Percentiles rank a stretch among this genome's conserved stretches.
These are phyloP conservation scores for Smittia aterrima DNA, from an alignment of 2,888 invertebrate species.

Conservation along the genomic window DNA sequence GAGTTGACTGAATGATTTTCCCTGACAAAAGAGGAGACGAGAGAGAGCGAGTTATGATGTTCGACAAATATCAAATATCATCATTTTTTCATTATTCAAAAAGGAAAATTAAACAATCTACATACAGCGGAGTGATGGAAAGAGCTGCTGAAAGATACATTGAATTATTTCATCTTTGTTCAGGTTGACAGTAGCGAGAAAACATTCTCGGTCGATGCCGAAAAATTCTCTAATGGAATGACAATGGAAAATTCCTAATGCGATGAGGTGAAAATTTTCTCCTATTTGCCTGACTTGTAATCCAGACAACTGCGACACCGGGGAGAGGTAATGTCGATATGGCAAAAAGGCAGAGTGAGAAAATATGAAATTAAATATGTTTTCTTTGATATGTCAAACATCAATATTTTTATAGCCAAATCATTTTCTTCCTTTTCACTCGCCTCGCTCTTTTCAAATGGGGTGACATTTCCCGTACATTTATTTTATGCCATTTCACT, in stretches of 20 bases:
- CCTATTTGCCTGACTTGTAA: background rate
- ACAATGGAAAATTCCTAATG: constrained; percentile 38
- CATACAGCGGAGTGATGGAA: background rate
- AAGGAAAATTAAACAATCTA: constrained; percentile 11
- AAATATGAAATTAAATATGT: constrained; percentile 30
- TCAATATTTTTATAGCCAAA: constrained; percentile 38
- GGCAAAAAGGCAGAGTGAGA: background rate
- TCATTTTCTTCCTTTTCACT: constrained; percentile 27
- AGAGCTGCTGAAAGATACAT: too few relatives aligned
- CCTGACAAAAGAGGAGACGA: background rate
- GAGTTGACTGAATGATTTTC: constrained; percentile 6
- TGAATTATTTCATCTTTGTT: constrained; percentile 31
- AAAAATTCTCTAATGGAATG: constrained; percentile 26
- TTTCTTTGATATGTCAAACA: constrained; percentile 22
- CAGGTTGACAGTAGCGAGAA: constrained; percentile 18
- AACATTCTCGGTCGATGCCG: background rate
- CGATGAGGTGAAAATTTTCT: constrained; percentile 33
- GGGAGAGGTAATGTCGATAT: background rate
- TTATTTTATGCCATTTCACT: constrained; percentile 41
- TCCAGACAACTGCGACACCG: constrained; percentile 8
- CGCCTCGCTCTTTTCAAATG: background rate
- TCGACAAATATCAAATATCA: constrained; percentile 41
- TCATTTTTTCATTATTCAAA: constrained; percentile 36
- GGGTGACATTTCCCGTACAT: constrained; percentile 41
- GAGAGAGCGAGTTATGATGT: background rate